Conservation (phyloP, 2,888 invertebrate genomes). For the Nephrotoma guestfalica region DNA sequence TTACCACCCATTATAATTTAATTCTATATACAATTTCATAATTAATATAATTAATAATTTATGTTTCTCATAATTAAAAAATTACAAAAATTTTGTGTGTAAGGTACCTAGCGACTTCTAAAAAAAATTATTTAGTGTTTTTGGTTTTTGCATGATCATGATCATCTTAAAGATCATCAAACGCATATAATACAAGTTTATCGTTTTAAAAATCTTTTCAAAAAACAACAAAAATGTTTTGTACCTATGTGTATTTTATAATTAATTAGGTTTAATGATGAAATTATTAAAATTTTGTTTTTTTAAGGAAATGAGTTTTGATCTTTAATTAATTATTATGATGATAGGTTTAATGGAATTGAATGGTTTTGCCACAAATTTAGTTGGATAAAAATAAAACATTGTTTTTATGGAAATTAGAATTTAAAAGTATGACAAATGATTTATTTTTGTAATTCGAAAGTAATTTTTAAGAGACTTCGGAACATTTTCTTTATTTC, state of each 20-base stretch:
- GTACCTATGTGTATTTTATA: not conserved
- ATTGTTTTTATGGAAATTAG: not conserved
- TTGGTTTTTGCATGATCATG: not conserved
- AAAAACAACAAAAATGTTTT: not conserved
- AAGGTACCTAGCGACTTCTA: not conserved
- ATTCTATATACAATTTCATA: not conserved
- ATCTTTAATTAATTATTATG: not conserved
- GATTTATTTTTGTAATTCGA: not conserved
- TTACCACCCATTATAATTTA: not conserved
- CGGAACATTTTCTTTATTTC: not conserved
- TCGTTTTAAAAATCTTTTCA: not conserved
- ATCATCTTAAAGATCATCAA: not conserved
- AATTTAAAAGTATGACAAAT: not conserved
- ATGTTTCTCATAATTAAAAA: not conserved
- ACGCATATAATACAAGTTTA: not conserved
- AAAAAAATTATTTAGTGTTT: not conserved
- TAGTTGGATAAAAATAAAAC: not conserved
- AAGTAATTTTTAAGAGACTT: not conserved
- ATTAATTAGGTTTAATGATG: not conserved
- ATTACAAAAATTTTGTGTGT: not conserved
- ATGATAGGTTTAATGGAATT: not conserved
- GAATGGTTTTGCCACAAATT: not conserved
- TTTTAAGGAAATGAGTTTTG: not conserved
- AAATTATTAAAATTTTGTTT: not conserved
- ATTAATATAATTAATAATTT: not conserved